Conservation (phyloP, 2,797 vertebrate genomes). For the Parauchenoglanis ngamensis region DNA sequence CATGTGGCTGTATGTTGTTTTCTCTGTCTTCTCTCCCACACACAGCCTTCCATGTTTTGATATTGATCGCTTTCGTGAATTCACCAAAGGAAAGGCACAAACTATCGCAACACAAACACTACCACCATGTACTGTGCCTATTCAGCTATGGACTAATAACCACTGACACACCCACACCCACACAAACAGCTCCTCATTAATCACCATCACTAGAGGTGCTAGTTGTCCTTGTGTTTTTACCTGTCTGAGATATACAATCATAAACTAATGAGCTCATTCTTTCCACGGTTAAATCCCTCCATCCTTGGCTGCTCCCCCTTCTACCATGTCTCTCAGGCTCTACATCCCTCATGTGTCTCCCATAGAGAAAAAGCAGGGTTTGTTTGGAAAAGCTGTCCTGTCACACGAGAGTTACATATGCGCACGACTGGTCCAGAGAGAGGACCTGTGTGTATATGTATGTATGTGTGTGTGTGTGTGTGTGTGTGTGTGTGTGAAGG, state of each 20-base stretch:
- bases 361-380: conserved; percentile 35
- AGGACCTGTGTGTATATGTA: conserved; percentile 11
- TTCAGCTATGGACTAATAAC: neutral
- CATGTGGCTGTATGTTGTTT: neutral
- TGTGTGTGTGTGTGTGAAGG: neutral
- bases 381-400: conserved; percentile 46
- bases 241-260: conserved; percentile 59
- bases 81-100: conserved; percentile 25
- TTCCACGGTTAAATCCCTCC: conserved; percentile 66
- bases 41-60: neutral
- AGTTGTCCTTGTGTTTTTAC: conserved; percentile 63
- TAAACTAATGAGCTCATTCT: conserved; percentile 73
- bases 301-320: conserved; percentile 37
- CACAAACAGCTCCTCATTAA: conserved; percentile 49
- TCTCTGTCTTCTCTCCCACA: conserved; percentile 5
- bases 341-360: conserved; percentile 49
- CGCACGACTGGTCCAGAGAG: conserved; percentile 12
- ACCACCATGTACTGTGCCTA: neutral
- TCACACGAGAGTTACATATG: conserved; percentile 47
- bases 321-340: conserved; percentile 4
- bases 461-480: neutral
- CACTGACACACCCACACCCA: neutral
- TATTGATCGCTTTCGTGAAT: neutral
- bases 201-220: conserved; percentile 56
- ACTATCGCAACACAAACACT: conserved; percentile 7